Evolutionary conservation across 2,888 invertebrate genomes (phyloP).

Genomic region (Hypercompe scribonia): DNA sequence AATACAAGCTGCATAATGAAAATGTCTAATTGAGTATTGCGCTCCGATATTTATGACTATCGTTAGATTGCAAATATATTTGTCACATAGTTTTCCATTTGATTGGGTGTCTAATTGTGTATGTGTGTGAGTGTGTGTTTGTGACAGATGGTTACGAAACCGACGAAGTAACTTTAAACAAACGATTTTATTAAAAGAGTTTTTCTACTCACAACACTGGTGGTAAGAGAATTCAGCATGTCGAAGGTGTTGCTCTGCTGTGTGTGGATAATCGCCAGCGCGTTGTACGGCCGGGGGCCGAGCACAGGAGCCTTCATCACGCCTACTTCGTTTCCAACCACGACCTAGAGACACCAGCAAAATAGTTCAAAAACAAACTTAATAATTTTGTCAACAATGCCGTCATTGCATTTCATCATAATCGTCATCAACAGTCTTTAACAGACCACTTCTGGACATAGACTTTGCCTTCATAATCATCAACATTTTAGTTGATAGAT

Average conservation of each 20-base stretch:
- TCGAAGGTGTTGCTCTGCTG: constrained; percentile 85
- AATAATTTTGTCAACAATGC: background rate
- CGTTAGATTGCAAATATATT: background rate
- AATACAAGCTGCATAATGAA: background rate
- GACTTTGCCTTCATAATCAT: no score
- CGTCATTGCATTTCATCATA: no score
- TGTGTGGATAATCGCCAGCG: constrained; percentile 84
- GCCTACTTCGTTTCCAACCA: constrained; percentile 78
- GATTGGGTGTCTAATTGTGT: background rate
- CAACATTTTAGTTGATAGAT: no score
- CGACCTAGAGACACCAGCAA: constrained; percentile 66
- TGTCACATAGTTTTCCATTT: background rate
- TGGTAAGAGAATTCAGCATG: constrained; percentile 84
- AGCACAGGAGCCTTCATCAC: constrained; percentile 80
- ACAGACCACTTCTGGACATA: no score
- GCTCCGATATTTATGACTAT: background rate
- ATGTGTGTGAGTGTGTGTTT: no score
- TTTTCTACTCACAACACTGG: constrained; percentile 76
- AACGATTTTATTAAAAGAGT: no score
- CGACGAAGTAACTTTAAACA: no score
- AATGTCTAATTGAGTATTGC: background rate
- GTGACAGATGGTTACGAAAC: no score
- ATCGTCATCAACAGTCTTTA: no score
- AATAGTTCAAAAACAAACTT: background rate
- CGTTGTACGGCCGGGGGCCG: constrained; percentile 80